Evolutionary conservation across 1,140 invertebrate genomes (phyloP).

Genomic region (Branchinecta lindahli): DNA sequence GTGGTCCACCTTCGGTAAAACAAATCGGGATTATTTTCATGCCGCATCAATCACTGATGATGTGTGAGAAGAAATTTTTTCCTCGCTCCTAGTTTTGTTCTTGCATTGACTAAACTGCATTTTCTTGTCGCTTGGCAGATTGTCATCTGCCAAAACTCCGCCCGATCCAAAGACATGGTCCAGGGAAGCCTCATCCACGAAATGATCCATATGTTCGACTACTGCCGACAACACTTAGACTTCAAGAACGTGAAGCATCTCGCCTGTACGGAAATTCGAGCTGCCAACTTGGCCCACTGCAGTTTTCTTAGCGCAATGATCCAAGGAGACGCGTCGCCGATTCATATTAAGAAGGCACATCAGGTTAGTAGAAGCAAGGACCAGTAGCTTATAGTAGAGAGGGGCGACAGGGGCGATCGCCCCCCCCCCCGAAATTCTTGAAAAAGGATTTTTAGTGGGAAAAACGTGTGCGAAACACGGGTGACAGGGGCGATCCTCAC

Average conservation of each 20-base stretch:
- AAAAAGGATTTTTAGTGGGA: no score
- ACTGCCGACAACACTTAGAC: slow-evolving; percentile 71
- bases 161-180: slow-evolving; percentile 43
- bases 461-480: no score
- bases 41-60: no score
- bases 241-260: slow-evolving; percentile 81
- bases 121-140: slow-evolving; percentile 40
- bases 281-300: slow-evolving; percentile 80
- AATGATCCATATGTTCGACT: slow-evolving; percentile 93
- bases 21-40: no score
- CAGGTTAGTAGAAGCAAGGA: slow-evolving; percentile 34
- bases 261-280: slow-evolving; percentile 84
- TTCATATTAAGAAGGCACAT: slow-evolving; percentile 54
- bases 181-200: slow-evolving; percentile 74
- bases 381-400: slow-evolving; percentile 2
- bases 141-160: slow-evolving; percentile 78
- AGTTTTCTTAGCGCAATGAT: slow-evolving; percentile 61
- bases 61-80: no score
- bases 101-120: no score
- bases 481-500: no score
- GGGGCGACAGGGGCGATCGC: no score
- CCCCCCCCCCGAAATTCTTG: slow-evolving; percentile 11
- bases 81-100: no score
- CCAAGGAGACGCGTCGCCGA: slow-evolving; percentile 53
- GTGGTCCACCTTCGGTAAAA: no score